phyloP scores from a whole-genome alignment of 2,113 vertebrate genomes.

The Syrrhaptes paradoxus region DNA sequence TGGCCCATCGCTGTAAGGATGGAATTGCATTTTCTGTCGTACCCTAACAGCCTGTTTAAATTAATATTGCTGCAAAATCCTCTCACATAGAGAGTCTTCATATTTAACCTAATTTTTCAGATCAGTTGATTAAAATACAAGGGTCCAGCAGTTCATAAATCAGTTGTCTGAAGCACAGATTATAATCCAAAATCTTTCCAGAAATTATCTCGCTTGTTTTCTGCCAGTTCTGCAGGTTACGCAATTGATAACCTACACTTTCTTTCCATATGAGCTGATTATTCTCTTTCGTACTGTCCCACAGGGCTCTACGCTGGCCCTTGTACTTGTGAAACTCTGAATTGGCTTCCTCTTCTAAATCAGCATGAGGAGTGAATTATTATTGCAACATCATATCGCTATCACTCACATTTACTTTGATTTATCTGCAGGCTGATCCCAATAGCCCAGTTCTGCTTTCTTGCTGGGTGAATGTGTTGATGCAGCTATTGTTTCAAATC shows the following conservation, averaged over 20 bases:
- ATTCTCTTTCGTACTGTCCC: constrained; percentile 13
- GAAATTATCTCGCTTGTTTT: not conserved
- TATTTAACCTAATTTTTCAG: constrained; percentile 10
- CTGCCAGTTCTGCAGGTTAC: constrained; percentile 11
- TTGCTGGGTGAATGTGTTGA: constrained; percentile 9
- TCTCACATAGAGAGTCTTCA: not conserved
- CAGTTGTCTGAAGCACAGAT: not conserved
- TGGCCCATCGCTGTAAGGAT: not conserved
- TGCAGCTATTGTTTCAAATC: constrained; percentile 44
- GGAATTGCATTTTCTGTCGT: not conserved
- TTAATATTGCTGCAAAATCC: not conserved
- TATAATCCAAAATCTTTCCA: constrained; percentile 45
- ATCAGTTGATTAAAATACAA: not conserved
- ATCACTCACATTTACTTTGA: constrained; percentile 50
- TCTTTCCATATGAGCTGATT: not conserved
- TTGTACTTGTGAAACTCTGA: constrained; percentile 19
- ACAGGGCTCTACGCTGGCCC: not conserved
- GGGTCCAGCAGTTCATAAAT: not conserved
- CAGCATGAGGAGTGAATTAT: constrained; percentile 59
- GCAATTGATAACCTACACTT: constrained; percentile 10
- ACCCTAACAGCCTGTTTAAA: constrained; percentile 15
- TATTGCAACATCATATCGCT: constrained; percentile 54
- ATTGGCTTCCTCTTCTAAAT: constrained; percentile 50
- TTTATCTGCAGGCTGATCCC: constrained; percentile 50
- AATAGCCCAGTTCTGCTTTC: constrained; percentile 6